These are phyloP conservation scores for Coptodon rendalli DNA, from an alignment of 2,113 vertebrate species.

Conservation along the genomic window DNA sequence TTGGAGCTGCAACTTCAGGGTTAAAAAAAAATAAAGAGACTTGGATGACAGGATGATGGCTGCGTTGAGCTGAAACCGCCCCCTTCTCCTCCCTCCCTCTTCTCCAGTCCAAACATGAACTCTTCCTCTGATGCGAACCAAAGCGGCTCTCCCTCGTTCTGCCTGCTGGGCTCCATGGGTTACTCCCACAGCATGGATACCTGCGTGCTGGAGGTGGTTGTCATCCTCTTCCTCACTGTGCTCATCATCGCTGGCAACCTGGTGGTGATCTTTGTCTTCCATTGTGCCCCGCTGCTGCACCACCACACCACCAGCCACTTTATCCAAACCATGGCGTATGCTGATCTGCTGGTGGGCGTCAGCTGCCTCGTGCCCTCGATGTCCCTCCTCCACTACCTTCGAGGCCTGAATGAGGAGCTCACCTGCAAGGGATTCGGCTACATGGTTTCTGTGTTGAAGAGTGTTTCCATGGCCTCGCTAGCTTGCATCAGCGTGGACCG, in stretches of 20 bases:
- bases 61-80: constrained; percentile 32
- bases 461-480: constrained; percentile 89
- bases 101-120: constrained; percentile 81
- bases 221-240: constrained; percentile 86
- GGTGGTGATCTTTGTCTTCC: constrained; percentile 90
- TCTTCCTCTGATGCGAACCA: constrained; percentile 74
- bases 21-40: not conserved
- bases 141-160: constrained; percentile 75
- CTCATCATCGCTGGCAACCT: constrained; percentile 89
- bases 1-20: not conserved
- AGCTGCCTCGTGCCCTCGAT: constrained; percentile 88
- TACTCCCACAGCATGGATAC: constrained; percentile 79
- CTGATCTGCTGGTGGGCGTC: constrained; percentile 87
- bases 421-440: constrained; percentile 86
- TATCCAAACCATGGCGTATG: constrained; percentile 93
- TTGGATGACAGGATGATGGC: not conserved
- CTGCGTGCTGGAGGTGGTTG: constrained; percentile 84
- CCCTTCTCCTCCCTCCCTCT: not conserved
- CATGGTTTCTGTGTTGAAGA: constrained; percentile 86
- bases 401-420: constrained; percentile 78
- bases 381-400: constrained; percentile 80
- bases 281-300: constrained; percentile 88
- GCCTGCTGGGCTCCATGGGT: constrained; percentile 78
- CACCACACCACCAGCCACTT: constrained; percentile 92
- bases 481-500: constrained; percentile 85